phyloP scores from a whole-genome alignment of 1,140 invertebrate species.

The Scaptomyza pallida region DNA sequence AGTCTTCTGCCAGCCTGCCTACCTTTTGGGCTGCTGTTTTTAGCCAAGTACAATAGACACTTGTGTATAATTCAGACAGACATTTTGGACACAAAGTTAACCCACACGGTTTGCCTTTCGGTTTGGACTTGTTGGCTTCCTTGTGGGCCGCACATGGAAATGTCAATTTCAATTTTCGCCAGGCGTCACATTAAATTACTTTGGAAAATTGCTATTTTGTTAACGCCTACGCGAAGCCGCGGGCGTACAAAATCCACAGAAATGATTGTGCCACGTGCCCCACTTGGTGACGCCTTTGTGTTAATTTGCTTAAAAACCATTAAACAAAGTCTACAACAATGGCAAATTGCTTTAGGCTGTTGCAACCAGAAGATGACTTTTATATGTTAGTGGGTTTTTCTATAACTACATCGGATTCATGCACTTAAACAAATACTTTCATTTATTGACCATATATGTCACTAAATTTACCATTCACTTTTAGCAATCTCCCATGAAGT shows the following conservation, averaged over 20 bases:
- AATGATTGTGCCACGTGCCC: conserved; percentile 40
- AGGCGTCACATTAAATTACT: conserved; percentile 69
- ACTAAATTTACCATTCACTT: not conserved
- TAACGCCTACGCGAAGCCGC: conserved; percentile 51
- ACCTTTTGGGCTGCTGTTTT: conserved; percentile 35
- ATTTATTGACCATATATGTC: not conserved
- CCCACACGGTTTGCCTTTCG: conserved; percentile 24
- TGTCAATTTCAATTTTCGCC: conserved; percentile 72
- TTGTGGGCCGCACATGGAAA: conserved; percentile 66
- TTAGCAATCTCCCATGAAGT: not conserved
- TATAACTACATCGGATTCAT: too few relatives aligned
- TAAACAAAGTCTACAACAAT: conserved; percentile 9
- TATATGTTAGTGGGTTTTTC: too few relatives aligned
- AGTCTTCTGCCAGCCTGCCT: conserved; percentile 41
- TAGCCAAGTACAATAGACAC: conserved; percentile 22
- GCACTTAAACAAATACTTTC: too few relatives aligned
- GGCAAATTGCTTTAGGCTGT: not conserved
- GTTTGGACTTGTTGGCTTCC: conserved; percentile 44
- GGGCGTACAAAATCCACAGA: conserved; percentile 3
- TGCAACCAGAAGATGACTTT: too few relatives aligned
- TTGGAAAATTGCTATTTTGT: conserved; percentile 70
- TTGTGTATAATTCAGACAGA: conserved; percentile 5
- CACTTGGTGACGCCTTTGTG: conserved; percentile 44
- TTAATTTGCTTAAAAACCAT: conserved; percentile 56
- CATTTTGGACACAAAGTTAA: conserved; percentile 15